phyloP scores from a whole-genome alignment of 2,888 invertebrate genomes.

The Harpagoxenus sublaevis region DNA sequence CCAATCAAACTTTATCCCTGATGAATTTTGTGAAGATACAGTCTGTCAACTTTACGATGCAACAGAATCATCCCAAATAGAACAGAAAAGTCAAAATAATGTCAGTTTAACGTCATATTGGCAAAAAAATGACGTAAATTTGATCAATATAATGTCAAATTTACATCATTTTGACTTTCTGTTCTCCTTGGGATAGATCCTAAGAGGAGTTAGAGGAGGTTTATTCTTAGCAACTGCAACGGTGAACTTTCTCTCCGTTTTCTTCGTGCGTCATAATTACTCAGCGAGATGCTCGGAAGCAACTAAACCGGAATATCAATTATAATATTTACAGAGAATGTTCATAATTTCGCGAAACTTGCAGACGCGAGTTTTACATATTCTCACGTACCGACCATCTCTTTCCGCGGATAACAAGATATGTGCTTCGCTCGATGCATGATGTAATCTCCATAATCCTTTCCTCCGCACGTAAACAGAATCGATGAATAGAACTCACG shows the following conservation, averaged over 20 bases:
- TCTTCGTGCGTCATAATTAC: not conserved
- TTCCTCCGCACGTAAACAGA: not conserved
- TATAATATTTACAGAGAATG: not conserved
- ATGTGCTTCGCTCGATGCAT: not conserved
- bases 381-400: constrained; percentile 9
- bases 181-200: not conserved
- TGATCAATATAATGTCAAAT: too few relatives aligned
- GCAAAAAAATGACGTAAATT: too few relatives aligned
- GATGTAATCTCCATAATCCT: not conserved
- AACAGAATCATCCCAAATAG: too few relatives aligned
- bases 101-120: too few relatives aligned
- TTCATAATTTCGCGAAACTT: not conserved
- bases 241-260: not conserved
- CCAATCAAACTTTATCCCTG: not conserved
- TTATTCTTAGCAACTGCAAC: not conserved
- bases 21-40: not conserved
- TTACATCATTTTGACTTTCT: too few relatives aligned
- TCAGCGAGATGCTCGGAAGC: not conserved
- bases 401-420: not conserved
- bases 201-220: not conserved
- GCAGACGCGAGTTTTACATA: constrained; percentile 8
- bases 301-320: constrained; percentile 3
- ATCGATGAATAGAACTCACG: not conserved
- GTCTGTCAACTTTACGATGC: not conserved
- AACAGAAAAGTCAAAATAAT: too few relatives aligned